A percentile compares a stretch with the other conserved stretches of the same genome.
Evolutionary conservation across 1,140 invertebrate genomes (phyloP).

Genomic region (Sogatella furcifera): DNA sequence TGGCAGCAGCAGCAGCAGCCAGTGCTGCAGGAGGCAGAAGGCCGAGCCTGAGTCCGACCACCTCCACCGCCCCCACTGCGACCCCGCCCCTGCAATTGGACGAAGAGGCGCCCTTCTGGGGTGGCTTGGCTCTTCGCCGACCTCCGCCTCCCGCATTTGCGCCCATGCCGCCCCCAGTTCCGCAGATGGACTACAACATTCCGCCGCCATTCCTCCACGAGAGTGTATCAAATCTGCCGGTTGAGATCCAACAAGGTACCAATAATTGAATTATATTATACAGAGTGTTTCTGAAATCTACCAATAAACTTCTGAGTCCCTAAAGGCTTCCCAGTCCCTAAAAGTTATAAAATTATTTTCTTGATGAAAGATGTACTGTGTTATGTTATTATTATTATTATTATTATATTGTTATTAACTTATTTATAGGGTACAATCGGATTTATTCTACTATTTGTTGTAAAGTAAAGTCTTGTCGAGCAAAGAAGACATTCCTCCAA

Average conservation of each 20-base stretch:
- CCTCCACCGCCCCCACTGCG: not conserved
- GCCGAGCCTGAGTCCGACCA: constrained; percentile 8
- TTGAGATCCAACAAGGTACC: constrained; percentile 31
- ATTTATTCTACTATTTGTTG: no score
- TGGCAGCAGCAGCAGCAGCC: constrained; percentile 11
- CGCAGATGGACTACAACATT: constrained; percentile 5
- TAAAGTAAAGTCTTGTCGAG: no score
- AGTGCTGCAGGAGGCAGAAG: not conserved
- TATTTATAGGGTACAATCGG: no score
- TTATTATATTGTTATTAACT: no score
- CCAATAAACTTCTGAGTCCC: no score
- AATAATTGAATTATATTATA: no score
- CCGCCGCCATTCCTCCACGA: constrained; percentile 12
- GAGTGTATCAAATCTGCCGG: constrained; percentile 13
- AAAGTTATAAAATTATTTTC: no score
- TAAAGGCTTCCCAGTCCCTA: no score
- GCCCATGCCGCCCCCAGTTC: constrained; percentile 6
- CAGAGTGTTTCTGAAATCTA: no score
- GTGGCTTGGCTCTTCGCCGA: constrained; percentile 4
- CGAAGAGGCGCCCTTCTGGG: constrained; percentile 6
- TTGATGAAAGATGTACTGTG: no score
- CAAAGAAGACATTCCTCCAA: no score
- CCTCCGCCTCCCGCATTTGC: constrained; percentile 8
- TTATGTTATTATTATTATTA: no score
- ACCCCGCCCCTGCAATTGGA: not conserved